phyloP scores from a whole-genome alignment of 1,140 invertebrate species.

The Oedothorax gibbosus region DNA sequence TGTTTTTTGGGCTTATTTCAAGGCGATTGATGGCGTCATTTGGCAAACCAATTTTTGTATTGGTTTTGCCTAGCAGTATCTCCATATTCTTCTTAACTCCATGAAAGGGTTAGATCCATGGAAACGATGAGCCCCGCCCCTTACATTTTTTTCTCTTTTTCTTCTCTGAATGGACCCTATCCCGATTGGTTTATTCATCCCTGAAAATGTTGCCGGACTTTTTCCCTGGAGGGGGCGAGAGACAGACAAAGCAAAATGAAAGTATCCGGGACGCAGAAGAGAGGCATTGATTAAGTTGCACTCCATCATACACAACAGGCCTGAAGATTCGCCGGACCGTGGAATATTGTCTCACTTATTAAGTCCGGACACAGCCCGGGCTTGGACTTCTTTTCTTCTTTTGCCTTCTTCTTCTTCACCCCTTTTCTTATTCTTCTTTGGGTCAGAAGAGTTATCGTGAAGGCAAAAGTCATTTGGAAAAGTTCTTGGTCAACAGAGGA shows the following conservation, averaged over 20 bases:
- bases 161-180: background rate
- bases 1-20: too few relatives aligned
- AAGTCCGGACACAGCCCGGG: slow-evolving; percentile 52
- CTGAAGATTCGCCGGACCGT: slow-evolving; percentile 25
- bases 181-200: slow-evolving; percentile 50
- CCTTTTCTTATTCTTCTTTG: slow-evolving; percentile 13
- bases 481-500: slow-evolving; percentile 52
- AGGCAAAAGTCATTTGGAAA: slow-evolving; percentile 50
- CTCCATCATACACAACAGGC: slow-evolving; percentile 43
- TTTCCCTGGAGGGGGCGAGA: slow-evolving; percentile 17
- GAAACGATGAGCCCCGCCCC: background rate
- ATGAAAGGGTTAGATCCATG: too few relatives aligned
- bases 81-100: too few relatives aligned
- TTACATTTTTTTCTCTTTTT: background rate
- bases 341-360: slow-evolving; percentile 58
- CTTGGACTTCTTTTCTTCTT: slow-evolving; percentile 9
- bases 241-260: slow-evolving; percentile 28
- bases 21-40: too few relatives aligned
- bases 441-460: slow-evolving; percentile 4
- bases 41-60: too few relatives aligned
- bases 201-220: slow-evolving; percentile 45
- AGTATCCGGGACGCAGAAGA: background rate
- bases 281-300: slow-evolving; percentile 54
- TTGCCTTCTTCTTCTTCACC: too few relatives aligned
- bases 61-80: too few relatives aligned